Base-by-base conservation (phyloP, 2,113 vertebrate species). In the Origma solitaria region DNA sequence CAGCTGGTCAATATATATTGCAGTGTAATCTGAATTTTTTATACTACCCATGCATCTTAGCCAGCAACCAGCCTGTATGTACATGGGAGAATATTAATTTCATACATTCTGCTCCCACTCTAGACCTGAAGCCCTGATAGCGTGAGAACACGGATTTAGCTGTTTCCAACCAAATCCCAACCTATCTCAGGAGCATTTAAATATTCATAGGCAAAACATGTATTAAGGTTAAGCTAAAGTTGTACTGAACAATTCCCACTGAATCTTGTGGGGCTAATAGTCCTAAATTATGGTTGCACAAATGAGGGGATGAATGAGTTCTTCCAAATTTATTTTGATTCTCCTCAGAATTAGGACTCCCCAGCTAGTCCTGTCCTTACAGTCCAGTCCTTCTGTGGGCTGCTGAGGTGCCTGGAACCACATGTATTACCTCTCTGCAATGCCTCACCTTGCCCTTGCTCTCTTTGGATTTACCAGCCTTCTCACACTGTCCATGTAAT, bases 131-230 rank as follows among this genome's bases (percentile, higher is more conserved):
- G 6, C 33, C 10, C 14, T 86, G 23, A 44, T 22, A 42, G 20
- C 15, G 56, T 9, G 20, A 51, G 15, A 60, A 47, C 6, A 30
- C 8, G 8, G 9, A 47, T 66, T 88, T 57, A n/a, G 37, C 12
- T 71, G 18, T 27, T 87, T 17, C 19, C 7, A 42, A 16, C 8
- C 8, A 58, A 64, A 68, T 31, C 17, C 20, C 51, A 47, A 44
- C 10, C 15, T 58, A 7, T 20, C 77, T 37, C 16, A 68, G 38
- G 28, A 35, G 33, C 6, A 6, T 66, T 60, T 49, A n/a, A 38
- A 16, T 27, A 7, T 31, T 61, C 17, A 35, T 7, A 64, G 22
- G 28, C 8, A 80, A 82, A 81, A 64, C 0, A 0, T 10, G 30
- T 31, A 19, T 10, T 9, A 70, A 57, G 5, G 6, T 56, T 53